A percentile compares a stretch with the other conserved stretches of the same genome.
phyloP scores from a whole-genome alignment of 2,888 invertebrate species.

The Aleiodes testaceus region DNA sequence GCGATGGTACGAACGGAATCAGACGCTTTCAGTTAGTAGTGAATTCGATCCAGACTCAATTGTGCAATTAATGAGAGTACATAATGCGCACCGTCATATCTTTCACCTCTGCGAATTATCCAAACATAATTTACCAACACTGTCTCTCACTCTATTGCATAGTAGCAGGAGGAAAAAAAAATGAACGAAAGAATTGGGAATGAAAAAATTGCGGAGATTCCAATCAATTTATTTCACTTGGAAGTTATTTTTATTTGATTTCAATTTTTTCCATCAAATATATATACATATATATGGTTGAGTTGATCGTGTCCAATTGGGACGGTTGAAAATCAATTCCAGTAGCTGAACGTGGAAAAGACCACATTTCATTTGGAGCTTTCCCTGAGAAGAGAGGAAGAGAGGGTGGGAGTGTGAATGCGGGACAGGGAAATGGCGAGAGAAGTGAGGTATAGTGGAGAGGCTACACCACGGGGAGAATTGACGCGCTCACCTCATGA shows the following conservation, averaged over 20 bases:
- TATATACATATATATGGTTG: neutral
- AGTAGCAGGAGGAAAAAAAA: neutral
- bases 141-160: neutral
- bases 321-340: constrained; percentile 38
- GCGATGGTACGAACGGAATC: constrained; percentile 8
- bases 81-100: constrained; percentile 43
- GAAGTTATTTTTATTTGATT: neutral
- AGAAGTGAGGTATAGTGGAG: constrained; percentile 24
- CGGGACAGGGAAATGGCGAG: constrained; percentile 10
- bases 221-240: constrained; percentile 14
- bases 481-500: constrained; percentile 39
- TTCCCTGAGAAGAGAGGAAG: neutral
- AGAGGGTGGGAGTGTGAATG: constrained; percentile 8
- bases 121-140: constrained; percentile 4
- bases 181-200: neutral
- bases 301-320: constrained; percentile 32
- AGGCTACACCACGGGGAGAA: constrained; percentile 31
- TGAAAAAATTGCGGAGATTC: neutral
- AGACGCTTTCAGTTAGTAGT: constrained; percentile 11
- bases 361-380: constrained; percentile 36
- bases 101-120: constrained; percentile 5
- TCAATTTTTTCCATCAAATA: constrained; percentile 29
- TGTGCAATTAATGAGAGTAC: constrained; percentile 55
- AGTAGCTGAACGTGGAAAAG: constrained; percentile 38
- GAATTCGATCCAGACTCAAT: constrained; percentile 43